Evolutionary conservation across 1,140 invertebrate species (phyloP), one percentile per base, ranked within the genome.

Genomic region (Pseudomyrmex gracilis): DNA sequence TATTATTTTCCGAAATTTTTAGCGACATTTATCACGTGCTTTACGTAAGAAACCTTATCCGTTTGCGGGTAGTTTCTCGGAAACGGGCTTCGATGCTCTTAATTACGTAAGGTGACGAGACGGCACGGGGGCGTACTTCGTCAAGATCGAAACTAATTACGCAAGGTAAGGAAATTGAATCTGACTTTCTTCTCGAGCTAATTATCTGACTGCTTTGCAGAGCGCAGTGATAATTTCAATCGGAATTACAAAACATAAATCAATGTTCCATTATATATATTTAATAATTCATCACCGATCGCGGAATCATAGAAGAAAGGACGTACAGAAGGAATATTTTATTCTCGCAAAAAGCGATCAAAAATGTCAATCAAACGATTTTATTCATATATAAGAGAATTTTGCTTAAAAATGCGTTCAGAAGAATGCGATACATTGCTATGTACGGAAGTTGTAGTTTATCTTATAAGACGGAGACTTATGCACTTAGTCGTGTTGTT

Each of bases 91-190:
- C 47, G 57, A 24, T 51, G 58, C 10, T 4, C 70, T 51, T 63
- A 82, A 82, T 82, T 82, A 74, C 70, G 68, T 74, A 82, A 82
- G 57, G 43, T 49, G 57, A 74, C 17, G 73, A 74, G 73, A 63
- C 43, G 45, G 13, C n/a, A 57, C 22, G 53, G 55, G 8, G 4
- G 9, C 20, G 20, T 58, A 80, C 60, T 84, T 53, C 34, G 82
- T 84, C n/a, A 68, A 68, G 61, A 68, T 84, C 53, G 85, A 87
- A 87, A 87, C 73, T 87, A 87, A 87, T 87, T 87, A 87, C 63
- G 70, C 70, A 82, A 60, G 73, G 78, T 34, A 34, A 78, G 86
- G 55, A 84, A 87, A 87, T 87, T 87, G 82, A 87, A 87, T 84
- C 82, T 64, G 45, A 43, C 51, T 47, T 8, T 87, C 80, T 87